Evolutionary conservation across 2,888 invertebrate species (phyloP).

Genomic region (Pollenia amentaria): DNA sequence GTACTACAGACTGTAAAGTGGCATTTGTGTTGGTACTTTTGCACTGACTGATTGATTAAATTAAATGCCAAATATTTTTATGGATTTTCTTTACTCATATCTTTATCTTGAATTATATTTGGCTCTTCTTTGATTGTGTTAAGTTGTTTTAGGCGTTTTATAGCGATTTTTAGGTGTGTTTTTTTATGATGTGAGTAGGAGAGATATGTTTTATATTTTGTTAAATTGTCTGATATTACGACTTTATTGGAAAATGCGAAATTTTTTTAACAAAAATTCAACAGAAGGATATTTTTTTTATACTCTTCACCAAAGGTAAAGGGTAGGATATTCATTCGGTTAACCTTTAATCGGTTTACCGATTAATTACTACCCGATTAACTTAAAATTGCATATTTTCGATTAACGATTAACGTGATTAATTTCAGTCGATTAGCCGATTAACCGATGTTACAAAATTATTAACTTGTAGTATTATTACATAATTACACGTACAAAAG

Average conservation of each 20-base stretch:
- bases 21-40: background rate
- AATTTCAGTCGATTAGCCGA: too few relatives aligned
- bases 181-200: constrained; percentile 16
- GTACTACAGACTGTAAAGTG: background rate
- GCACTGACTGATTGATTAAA: background rate
- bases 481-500: too few relatives aligned
- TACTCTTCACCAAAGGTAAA: too few relatives aligned
- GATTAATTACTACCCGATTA: too few relatives aligned
- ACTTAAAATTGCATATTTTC: too few relatives aligned
- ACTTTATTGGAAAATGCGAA: background rate
- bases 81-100: background rate
- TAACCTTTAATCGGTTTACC: too few relatives aligned
- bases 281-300: background rate
- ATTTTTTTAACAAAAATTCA: background rate
- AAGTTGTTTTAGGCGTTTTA: constrained; percentile 6
- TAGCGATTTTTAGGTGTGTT: constrained; percentile 11
- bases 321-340: too few relatives aligned
- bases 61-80: constrained; percentile 48
- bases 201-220: background rate
- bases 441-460: too few relatives aligned
- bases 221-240: constrained; percentile 9
- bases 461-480: too few relatives aligned
- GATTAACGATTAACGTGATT: too few relatives aligned
- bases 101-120: background rate
- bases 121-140: background rate